These are phyloP conservation scores for Dorcus parallelipipedus DNA, from an alignment of 2,888 invertebrate species.

Conservation along the genomic window DNA sequence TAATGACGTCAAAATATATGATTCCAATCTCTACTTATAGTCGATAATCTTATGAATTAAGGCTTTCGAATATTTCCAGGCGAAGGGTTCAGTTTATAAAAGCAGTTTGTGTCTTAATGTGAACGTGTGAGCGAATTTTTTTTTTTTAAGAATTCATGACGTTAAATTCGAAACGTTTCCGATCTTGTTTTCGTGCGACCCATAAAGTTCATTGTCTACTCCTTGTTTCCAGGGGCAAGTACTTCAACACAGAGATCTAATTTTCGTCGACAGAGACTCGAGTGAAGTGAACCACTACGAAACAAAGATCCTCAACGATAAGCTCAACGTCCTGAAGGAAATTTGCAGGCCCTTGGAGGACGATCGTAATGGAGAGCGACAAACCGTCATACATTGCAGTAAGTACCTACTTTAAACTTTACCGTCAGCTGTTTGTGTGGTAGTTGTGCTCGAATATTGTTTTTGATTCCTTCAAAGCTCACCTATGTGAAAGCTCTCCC, in stretches of 20 bases:
- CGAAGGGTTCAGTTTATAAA: too few species aligned
- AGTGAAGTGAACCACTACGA: constrained; percentile 46
- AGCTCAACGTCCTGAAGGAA: constrained; percentile 43
- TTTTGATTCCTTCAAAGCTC: too few species aligned
- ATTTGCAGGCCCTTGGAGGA: constrained; percentile 42
- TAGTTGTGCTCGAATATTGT: too few species aligned
- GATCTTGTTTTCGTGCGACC: background rate
- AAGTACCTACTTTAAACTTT: constrained; percentile 25
- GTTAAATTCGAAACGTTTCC: background rate
- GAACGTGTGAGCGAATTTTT: too few species aligned
- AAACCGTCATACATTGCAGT: constrained; percentile 41
- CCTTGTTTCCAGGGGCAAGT: constrained; percentile 42
- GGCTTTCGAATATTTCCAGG: too few species aligned
- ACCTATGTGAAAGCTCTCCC: too few species aligned
- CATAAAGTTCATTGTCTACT: background rate
- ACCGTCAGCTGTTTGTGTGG: too few species aligned
- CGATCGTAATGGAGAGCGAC: constrained; percentile 30
- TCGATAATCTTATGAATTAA: too few species aligned
- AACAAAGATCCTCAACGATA: constrained; percentile 43
- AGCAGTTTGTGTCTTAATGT: too few species aligned
- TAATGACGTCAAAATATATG: too few species aligned
- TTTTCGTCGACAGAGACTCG: constrained; percentile 49
- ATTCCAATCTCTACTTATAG: too few species aligned
- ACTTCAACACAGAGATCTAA: constrained; percentile 38
- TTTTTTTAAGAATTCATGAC: too few species aligned